Evolutionary conservation across 1,140 invertebrate genomes (phyloP), one percentile per base, ranked within the genome.

Genomic region (Hylaeus anthracinus): DNA sequence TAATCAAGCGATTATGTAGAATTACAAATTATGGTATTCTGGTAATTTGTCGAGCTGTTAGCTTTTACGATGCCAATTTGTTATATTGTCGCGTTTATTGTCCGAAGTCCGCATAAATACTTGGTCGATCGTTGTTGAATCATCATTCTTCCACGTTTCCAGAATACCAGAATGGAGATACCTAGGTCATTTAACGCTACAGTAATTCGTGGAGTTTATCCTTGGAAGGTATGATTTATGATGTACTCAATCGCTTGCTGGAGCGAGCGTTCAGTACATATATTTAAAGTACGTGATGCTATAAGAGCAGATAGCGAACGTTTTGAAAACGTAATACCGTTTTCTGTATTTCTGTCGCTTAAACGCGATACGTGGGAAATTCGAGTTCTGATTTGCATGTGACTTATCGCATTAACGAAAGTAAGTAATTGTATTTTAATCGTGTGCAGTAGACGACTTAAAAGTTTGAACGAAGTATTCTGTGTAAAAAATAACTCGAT

Each of bases 351-450:
- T 45, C 72, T 6, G 10, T 65, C 0, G 1, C 5, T 45, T 2
- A 39, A 83, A 37, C 37, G 45, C 26, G 14, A 26, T 39, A 45
- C 61, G 39, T 61, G 10, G 48, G 37, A 80, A 72, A 69, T 86
- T 79, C 2, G 5, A 66, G 2, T 48, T 81, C 10, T 9, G 14
- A 37, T 14, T 43, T 9, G 39, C 15, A 14, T 53, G 1, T n/a
- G 39, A 6, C 48, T 55, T 75, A 51, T 71, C 67, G 37, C 37
- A 10, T 37, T 63, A 6, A 63, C 39, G 55, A 61, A 56, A 41
- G 26, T 63, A 26, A 26, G 26, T 26, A 26, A 26, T 26, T 26
- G 26, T 26, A 26, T 26, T 26, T 26, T 26, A 26, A 26, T 26
- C 26, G 26, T 26, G 0, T 26, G 26, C 26, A 26, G 26, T 0